A percentile compares a stretch with the other conserved stretches of the same genome.
Conservation (phyloP, 2,888 invertebrate species). For the Acrobasis consociella region DNA sequence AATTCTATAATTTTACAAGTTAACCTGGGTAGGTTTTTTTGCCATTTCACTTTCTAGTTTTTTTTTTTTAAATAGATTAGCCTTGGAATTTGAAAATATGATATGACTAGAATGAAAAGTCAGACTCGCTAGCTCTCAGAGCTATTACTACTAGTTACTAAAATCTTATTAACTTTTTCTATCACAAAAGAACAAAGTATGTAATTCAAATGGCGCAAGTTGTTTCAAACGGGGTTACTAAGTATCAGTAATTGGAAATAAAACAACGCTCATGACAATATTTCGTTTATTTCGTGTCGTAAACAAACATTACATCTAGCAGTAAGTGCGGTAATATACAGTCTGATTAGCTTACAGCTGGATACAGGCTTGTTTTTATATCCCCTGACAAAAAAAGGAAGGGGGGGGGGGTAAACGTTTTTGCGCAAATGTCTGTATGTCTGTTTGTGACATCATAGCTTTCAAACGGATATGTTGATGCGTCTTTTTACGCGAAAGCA, state of each 20-base stretch:
- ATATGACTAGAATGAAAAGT: background rate
- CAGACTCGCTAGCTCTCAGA: background rate
- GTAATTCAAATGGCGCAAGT: conserved; percentile 9
- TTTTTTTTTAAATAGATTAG: too few species aligned
- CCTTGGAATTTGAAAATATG: too few species aligned
- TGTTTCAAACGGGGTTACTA: background rate
- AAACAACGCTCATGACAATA: background rate
- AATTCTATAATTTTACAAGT: too few species aligned
- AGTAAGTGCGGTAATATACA: background rate
- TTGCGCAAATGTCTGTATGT: too few species aligned
- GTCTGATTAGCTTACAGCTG: background rate
- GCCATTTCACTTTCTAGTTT: too few species aligned
- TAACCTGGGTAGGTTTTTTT: too few species aligned
- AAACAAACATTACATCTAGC: conserved; percentile 9
- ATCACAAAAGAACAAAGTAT: conserved; percentile 7
- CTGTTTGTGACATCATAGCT: too few species aligned
- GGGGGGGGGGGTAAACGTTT: too few species aligned
- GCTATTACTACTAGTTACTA: background rate
- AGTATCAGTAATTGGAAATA: background rate
- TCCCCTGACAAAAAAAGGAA: too few species aligned
- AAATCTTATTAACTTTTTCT: conserved; percentile 21
- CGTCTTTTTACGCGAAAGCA: too few species aligned
- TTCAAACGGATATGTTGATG: too few species aligned
- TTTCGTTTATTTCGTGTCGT: conserved; percentile 12
- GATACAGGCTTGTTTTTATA: too few species aligned